Conservation (phyloP, 2,888 invertebrate species). For the Cordilura impudica region DNA sequence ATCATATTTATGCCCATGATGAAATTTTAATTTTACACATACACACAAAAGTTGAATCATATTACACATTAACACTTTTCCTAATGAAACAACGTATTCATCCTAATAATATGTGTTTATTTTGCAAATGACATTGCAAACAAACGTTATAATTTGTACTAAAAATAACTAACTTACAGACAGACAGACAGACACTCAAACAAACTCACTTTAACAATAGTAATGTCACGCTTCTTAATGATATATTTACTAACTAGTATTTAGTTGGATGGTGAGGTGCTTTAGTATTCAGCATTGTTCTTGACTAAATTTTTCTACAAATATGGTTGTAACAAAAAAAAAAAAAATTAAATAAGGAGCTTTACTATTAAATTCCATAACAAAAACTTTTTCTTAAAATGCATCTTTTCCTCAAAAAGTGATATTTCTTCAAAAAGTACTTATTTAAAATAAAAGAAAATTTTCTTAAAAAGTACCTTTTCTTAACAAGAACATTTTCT, state of each 20-base stretch:
- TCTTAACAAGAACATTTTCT: too few species aligned
- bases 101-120: conserved; percentile 16
- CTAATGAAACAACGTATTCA: background rate
- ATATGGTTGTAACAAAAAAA: too few species aligned
- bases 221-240: conserved; percentile 10
- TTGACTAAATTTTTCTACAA: too few species aligned
- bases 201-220: background rate
- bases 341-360: too few species aligned
- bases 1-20: background rate
- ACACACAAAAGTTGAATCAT: background rate
- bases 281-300: too few species aligned
- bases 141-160: conserved; percentile 31
- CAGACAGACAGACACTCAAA: background rate
- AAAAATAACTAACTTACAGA: background rate
- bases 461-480: too few species aligned
- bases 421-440: too few species aligned
- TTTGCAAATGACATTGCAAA: conserved; percentile 27
- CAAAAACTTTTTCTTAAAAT: too few species aligned
- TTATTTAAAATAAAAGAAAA: too few species aligned
- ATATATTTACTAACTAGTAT: conserved; percentile 13
- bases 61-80: background rate
- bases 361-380: too few species aligned
- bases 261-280: too few species aligned
- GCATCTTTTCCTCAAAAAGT: too few species aligned
- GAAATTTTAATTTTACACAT: background rate